These are phyloP conservation scores for Enteromius anoplus DNA, from an alignment of 2,797 vertebrate species.

Conservation along the genomic window DNA sequence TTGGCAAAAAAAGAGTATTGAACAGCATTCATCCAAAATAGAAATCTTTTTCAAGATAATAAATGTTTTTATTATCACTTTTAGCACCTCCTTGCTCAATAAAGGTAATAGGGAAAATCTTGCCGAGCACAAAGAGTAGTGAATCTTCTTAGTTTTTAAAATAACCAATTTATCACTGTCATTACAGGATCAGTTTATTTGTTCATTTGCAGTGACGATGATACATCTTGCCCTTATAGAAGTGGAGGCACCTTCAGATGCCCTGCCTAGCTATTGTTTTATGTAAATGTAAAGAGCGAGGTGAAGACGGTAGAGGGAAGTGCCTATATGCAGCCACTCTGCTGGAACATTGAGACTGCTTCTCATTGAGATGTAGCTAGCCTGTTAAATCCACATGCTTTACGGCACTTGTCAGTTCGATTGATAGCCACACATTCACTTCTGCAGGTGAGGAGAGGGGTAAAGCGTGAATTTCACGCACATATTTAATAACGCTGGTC, in stretches of 20 bases:
- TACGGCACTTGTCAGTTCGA: slow-evolving; percentile 59
- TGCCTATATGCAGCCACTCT: slow-evolving; percentile 42
- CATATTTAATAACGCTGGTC: slow-evolving; percentile 57
- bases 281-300: slow-evolving; percentile 40
- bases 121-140: too few relatives aligned
- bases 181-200: slow-evolving; percentile 9
- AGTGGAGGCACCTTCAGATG: slow-evolving; percentile 52
- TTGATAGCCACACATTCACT: slow-evolving; percentile 57
- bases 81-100: neutral
- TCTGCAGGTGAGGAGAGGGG: slow-evolving; percentile 51
- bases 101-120: neutral
- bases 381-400: slow-evolving; percentile 61
- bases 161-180: neutral
- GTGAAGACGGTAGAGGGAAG: slow-evolving; percentile 15
- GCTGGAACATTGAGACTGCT: slow-evolving; percentile 42
- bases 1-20: neutral
- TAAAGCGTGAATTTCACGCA: slow-evolving; percentile 53
- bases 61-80: neutral
- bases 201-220: slow-evolving; percentile 21
- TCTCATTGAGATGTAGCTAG: slow-evolving; percentile 52
- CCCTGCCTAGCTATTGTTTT: slow-evolving; percentile 42
- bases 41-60: neutral
- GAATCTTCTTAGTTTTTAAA: neutral
- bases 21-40: neutral
- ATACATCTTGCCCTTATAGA: slow-evolving; percentile 9